phyloP scores from a whole-genome alignment of 2,113 vertebrate genomes.

The Mus musculus region GRCm39 chr5:132103501-132104000 shows the following conservation, averaged over 20 bases:
- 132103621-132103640: conserved; percentile 77
- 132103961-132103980: conserved; percentile 92
- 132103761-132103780: conserved; percentile 82
- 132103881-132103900: conserved; percentile 98
- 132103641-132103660: background rate
- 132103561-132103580: background rate
- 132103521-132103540: conserved; percentile 85
- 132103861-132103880: conserved; percentile 98
- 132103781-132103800: conserved; percentile 92
- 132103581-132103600: conserved; percentile 88
- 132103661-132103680: background rate
- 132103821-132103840: conserved; percentile 90
- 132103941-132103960: conserved; percentile 93
- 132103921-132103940: conserved; percentile 93
- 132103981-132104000: conserved; percentile 93
- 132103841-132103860: conserved; percentile 94
- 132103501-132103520: conserved; percentile 24
- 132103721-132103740: conserved; percentile 72
- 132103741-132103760: conserved; percentile 51
- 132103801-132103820: conserved; percentile 90
- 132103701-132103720: background rate
- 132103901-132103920: conserved; percentile 93
- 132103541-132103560: conserved; percentile 70
- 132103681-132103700: background rate
- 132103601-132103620: conserved; percentile 79